Evolutionary conservation across 1,140 invertebrate genomes (phyloP).

Genomic region (Drosophila busckii): DNA sequence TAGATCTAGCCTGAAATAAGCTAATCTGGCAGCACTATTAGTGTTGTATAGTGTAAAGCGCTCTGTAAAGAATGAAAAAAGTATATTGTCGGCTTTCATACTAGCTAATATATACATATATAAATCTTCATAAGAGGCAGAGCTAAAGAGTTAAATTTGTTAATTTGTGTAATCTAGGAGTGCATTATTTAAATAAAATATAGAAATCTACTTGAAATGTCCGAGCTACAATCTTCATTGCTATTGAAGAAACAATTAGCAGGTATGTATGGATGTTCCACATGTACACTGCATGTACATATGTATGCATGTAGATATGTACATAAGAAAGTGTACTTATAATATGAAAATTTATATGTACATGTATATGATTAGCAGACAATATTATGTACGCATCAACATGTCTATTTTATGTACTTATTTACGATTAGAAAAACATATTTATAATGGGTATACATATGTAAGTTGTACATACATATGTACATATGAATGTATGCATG

Average conservation of each 20-base stretch:
- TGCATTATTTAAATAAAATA: constrained; percentile 17
- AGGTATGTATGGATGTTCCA: constrained; percentile 91
- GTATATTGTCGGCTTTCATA: constrained; percentile 32
- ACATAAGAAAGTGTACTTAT: neutral
- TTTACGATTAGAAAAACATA: too few species aligned
- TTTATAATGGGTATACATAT: neutral
- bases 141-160: constrained; percentile 19
- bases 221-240: constrained; percentile 96
- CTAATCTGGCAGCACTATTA: too few species aligned
- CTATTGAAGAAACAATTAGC: constrained; percentile 96
- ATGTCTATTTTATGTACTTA: too few species aligned
- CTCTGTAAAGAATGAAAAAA: constrained; percentile 42
- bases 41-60: too few species aligned
- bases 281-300: constrained; percentile 20
- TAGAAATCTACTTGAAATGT: constrained; percentile 81
- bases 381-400: too few species aligned
- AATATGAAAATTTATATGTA: too few species aligned
- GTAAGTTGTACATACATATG: neutral
- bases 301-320: constrained; percentile 3
- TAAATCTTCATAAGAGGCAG: constrained; percentile 6
- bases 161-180: constrained; percentile 40
- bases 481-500: neutral
- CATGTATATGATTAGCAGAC: too few species aligned
- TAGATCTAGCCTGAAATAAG: too few species aligned
- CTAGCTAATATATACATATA: constrained; percentile 25